phyloP scores from a whole-genome alignment of 2,797 vertebrate genomes.

The Phrynocephalus vlangalii region DNA sequence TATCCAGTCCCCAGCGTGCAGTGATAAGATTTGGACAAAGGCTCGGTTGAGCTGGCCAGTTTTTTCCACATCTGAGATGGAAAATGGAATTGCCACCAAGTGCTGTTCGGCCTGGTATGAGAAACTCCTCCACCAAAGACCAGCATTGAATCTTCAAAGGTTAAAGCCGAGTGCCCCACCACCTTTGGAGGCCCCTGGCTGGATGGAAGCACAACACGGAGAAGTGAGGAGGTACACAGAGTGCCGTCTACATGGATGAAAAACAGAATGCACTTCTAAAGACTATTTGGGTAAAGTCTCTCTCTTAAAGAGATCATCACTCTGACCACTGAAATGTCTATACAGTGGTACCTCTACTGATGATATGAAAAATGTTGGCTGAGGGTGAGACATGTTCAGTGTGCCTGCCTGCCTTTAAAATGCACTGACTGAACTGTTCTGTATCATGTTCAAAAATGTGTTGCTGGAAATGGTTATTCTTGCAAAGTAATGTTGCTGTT shows the following conservation, averaged over 20 bases:
- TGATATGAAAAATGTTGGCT: no score
- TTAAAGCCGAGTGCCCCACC: constrained; percentile 84
- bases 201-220: constrained; percentile 51
- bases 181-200: constrained; percentile 86
- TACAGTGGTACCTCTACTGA: no score
- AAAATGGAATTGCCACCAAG: constrained; percentile 85
- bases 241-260: not conserved
- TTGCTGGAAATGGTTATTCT: no score
- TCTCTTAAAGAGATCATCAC: not conserved
- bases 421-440: no score
- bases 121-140: constrained; percentile 85
- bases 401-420: no score
- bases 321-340: not conserved
- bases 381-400: no score
- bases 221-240: not conserved
- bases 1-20: constrained; percentile 80
- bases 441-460: no score
- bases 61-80: constrained; percentile 80
- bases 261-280: not conserved
- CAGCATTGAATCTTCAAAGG: constrained; percentile 85
- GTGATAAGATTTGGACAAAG: constrained; percentile 84
- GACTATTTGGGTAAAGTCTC: not conserved
- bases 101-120: constrained; percentile 67
- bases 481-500: no score
- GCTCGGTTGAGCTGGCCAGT: constrained; percentile 62